A percentile compares a stretch with the other conserved stretches of the same genome.
Conservation (phyloP, 1,140 invertebrate genomes). For the Megalonaias nervosa region DNA sequence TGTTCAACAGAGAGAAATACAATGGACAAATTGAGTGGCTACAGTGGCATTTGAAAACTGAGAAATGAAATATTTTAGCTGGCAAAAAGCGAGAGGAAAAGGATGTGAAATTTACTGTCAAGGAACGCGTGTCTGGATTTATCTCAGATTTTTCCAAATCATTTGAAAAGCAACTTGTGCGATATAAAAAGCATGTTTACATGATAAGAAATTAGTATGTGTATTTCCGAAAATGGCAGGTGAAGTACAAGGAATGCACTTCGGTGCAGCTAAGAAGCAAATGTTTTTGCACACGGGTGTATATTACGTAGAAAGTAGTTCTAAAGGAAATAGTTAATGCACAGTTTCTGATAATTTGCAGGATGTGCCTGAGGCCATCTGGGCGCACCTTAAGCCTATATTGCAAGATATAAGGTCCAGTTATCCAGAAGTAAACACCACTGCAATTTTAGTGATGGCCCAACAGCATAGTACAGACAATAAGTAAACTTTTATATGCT, state of each 20-base stretch:
- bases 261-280: conserved; percentile 23
- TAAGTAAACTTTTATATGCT: conserved; percentile 21
- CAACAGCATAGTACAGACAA: conserved; percentile 27
- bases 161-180: conserved; percentile 5
- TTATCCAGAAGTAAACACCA: conserved; percentile 12
- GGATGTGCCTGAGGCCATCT: conserved; percentile 25
- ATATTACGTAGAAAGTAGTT: conserved; percentile 3
- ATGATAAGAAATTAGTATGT: neutral
- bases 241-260: conserved; percentile 26
- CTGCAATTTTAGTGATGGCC: conserved; percentile 35
- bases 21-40: conserved; percentile 11
- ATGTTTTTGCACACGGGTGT: conserved; percentile 24
- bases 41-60: conserved; percentile 21
- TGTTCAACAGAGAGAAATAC: conserved; percentile 1
- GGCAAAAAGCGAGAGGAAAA: conserved; percentile 18
- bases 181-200: conserved; percentile 7
- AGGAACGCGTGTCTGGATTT: neutral
- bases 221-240: neutral
- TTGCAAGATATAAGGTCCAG: conserved; percentile 12
- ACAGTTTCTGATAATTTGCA: conserved; percentile 3
- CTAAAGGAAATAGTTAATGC: neutral
- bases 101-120: neutral
- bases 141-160: conserved; percentile 4
- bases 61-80: conserved; percentile 20
- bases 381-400: conserved; percentile 18